These are phyloP conservation scores for Pelvicachromis taeniatus DNA, from an alignment of 2,113 vertebrate genomes.

Conservation along the genomic window DNA sequence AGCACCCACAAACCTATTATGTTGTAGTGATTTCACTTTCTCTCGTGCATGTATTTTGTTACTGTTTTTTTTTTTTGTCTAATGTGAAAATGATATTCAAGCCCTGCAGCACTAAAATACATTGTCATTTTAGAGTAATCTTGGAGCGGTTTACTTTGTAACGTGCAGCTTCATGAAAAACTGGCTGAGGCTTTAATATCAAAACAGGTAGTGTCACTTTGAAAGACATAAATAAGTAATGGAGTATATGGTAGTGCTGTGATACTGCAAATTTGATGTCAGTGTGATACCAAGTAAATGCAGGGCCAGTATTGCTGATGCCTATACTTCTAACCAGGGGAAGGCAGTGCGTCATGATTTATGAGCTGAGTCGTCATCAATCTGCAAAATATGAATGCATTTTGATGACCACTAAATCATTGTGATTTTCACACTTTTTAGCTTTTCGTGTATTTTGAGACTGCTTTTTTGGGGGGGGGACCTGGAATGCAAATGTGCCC, in stretches of 20 bases:
- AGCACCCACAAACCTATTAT: not conserved
- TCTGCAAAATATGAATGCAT: not conserved
- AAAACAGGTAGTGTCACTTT: not conserved
- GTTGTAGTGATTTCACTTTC: not conserved
- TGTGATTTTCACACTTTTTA: not conserved
- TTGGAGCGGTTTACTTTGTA: not conserved
- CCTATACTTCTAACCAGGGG: not conserved
- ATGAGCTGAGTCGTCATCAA: not conserved
- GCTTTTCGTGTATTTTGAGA: not conserved
- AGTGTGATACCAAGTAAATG: not conserved
- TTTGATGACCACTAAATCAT: not conserved
- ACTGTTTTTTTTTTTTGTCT: not conserved
- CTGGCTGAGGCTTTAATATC: not conserved
- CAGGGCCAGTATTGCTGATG: not conserved
- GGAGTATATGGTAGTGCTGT: not conserved
- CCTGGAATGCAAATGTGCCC: not conserved
- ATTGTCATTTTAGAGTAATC: not conserved
- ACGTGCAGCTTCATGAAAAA: not conserved
- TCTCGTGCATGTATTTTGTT: not conserved
- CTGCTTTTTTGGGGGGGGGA: not conserved
- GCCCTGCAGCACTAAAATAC: no score
- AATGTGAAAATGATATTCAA: not conserved
- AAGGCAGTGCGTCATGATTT: not conserved
- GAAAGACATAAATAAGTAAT: not conserved
- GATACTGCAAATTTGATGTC: not conserved